phyloP scores from a whole-genome alignment of 2,888 invertebrate genomes.

The Ornithoptera alexandrae region DNA sequence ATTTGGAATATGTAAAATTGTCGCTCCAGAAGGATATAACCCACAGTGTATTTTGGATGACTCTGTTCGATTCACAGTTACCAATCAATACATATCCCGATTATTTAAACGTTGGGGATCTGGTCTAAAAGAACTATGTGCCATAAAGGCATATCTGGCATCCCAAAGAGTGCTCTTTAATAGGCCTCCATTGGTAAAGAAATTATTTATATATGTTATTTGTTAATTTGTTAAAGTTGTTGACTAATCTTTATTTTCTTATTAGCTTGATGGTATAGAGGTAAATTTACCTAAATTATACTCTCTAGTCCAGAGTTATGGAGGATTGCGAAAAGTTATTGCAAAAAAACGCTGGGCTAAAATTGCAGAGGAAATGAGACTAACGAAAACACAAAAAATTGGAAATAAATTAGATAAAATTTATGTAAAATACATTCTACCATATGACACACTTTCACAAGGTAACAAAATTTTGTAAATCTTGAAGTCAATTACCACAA shows the following conservation, averaged over 20 bases:
- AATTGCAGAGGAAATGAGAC: slow-evolving; percentile 93
- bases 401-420: slow-evolving; percentile 91
- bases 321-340: slow-evolving; percentile 92
- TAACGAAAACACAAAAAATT: slow-evolving; percentile 88
- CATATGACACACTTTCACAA: slow-evolving; percentile 90
- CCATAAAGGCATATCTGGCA: slow-evolving; percentile 89
- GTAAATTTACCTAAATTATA: slow-evolving; percentile 92
- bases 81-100: slow-evolving; percentile 94
- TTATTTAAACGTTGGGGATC: slow-evolving; percentile 94
- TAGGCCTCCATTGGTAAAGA: slow-evolving; percentile 87
- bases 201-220: background rate
- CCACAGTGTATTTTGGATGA: slow-evolving; percentile 89
- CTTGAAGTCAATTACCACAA: background rate
- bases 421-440: slow-evolving; percentile 93
- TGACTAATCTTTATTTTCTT: background rate
- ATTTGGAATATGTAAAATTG: slow-evolving; percentile 92
- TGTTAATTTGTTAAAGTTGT: slow-evolving; percentile 29
- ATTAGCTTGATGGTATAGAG: slow-evolving; percentile 92
- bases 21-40: slow-evolving; percentile 89
- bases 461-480: slow-evolving; percentile 62
- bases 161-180: slow-evolving; percentile 87
- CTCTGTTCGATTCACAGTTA: slow-evolving; percentile 91
- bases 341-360: slow-evolving; percentile 93
- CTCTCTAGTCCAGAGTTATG: slow-evolving; percentile 90
- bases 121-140: slow-evolving; percentile 89